These are phyloP conservation scores for Leptoteleia sp. DNA, from an alignment of 1,140 invertebrate species.

Conservation along the genomic window DNA sequence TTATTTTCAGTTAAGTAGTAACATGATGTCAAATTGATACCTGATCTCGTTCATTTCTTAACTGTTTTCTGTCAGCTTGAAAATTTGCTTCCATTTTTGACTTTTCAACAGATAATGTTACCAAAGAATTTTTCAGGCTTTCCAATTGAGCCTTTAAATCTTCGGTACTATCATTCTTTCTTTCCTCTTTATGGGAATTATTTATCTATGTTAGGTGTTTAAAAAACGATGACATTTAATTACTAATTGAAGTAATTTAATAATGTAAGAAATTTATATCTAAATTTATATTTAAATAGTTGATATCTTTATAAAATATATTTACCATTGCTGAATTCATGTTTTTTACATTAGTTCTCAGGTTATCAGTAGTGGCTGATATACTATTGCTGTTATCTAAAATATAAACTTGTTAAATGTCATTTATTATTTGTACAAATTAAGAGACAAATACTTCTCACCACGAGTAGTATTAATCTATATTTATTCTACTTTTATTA, in stretches of 20 bases:
- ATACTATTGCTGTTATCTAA: constrained; percentile 19
- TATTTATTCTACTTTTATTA: too few species aligned
- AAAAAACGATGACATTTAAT: too few species aligned
- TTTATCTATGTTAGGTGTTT: background rate
- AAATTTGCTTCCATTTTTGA: constrained; percentile 91
- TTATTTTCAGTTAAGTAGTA: too few species aligned
- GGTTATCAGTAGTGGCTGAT: background rate
- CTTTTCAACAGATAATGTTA: constrained; percentile 91
- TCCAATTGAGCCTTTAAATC: constrained; percentile 83
- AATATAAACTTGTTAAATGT: too few species aligned
- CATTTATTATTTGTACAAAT: too few species aligned
- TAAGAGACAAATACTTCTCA: too few species aligned
- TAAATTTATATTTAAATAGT: too few species aligned
- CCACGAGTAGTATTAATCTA: too few species aligned
- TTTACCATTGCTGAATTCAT: constrained; percentile 27
- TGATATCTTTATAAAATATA: constrained; percentile 1
- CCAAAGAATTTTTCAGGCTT: constrained; percentile 87
- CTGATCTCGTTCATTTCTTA: constrained; percentile 85
- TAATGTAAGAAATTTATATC: too few species aligned
- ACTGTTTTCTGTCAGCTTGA: constrained; percentile 88
- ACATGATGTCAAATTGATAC: too few species aligned
- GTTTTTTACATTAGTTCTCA: constrained; percentile 9
- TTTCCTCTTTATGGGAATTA: constrained; percentile 60
- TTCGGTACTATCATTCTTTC: constrained; percentile 73
- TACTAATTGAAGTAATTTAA: too few species aligned